Evolutionary conservation across 1,140 invertebrate genomes (phyloP).

Genomic region (Physella acuta): DNA sequence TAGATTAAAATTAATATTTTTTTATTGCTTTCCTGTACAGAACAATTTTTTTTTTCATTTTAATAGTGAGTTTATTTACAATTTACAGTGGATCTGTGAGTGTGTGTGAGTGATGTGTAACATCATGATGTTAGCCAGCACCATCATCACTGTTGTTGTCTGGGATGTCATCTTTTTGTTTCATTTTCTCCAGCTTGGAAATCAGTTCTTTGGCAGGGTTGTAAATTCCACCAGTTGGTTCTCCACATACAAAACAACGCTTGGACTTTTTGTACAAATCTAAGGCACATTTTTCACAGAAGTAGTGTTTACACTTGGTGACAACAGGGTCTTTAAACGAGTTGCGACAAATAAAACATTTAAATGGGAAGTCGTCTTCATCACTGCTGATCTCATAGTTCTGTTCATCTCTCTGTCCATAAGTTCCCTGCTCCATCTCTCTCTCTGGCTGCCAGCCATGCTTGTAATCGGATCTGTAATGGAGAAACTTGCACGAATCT

Average conservation of each 20-base stretch:
- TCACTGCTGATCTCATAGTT: conserved; percentile 69
- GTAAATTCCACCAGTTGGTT: conserved; percentile 89
- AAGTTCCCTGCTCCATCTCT: conserved; percentile 71
- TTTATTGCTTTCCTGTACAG: too few species aligned
- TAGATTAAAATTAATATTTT: too few species aligned
- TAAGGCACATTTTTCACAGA: conserved; percentile 94
- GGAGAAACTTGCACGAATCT: conserved; percentile 98
- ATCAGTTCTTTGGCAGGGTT: conserved; percentile 79
- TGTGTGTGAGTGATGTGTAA: too few species aligned
- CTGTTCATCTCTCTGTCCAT: conserved; percentile 54
- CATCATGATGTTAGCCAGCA: too few species aligned
- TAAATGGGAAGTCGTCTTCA: conserved; percentile 84
- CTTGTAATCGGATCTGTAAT: conserved; percentile 97
- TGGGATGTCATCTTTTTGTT: conserved; percentile 18
- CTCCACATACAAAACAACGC: conserved; percentile 89
- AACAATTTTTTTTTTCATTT: too few species aligned
- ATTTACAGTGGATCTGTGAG: too few species aligned
- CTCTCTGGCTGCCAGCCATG: conserved; percentile 96
- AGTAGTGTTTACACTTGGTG: conserved; percentile 98
- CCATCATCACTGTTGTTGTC: neutral
- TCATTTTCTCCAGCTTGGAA: conserved; percentile 37
- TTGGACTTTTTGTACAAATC: conserved; percentile 77
- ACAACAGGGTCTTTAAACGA: conserved; percentile 88
- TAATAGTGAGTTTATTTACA: too few species aligned
- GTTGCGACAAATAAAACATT: conserved; percentile 89